Conservation (phyloP, 1,140 invertebrate genomes). For the Schlechtendalia chinensis region DNA sequence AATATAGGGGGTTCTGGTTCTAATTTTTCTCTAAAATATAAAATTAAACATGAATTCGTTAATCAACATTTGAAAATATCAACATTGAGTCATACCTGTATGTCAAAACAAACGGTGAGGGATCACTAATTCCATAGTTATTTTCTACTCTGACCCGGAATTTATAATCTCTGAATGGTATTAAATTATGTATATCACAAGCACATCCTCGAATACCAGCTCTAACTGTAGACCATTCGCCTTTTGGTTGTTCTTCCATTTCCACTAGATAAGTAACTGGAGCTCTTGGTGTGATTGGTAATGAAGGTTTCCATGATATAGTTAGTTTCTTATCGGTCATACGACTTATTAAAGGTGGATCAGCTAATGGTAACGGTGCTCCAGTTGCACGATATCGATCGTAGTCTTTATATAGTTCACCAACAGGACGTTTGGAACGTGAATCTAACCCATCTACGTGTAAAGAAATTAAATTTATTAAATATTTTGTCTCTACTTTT, state of each 20-base stretch:
- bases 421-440: slow-evolving; percentile 67
- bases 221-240: slow-evolving; percentile 82
- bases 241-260: slow-evolving; percentile 84
- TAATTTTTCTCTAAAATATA: slow-evolving; percentile 64
- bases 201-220: slow-evolving; percentile 76
- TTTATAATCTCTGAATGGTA: slow-evolving; percentile 85
- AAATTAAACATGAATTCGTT: background rate
- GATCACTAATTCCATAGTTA: slow-evolving; percentile 94
- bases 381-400: slow-evolving; percentile 80
- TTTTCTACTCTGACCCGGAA: slow-evolving; percentile 93
- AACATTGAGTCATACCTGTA: slow-evolving; percentile 54
- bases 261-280: slow-evolving; percentile 93
- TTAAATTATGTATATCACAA: slow-evolving; percentile 78
- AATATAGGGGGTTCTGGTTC: slow-evolving; percentile 77
- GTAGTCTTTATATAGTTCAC: slow-evolving; percentile 79
- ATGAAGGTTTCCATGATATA: slow-evolving; percentile 87
- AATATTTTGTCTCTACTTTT: slow-evolving; percentile 9
- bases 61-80: background rate
- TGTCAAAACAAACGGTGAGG: slow-evolving; percentile 81
- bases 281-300: slow-evolving; percentile 72
- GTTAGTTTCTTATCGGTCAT: slow-evolving; percentile 83
- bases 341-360: slow-evolving; percentile 82
- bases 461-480: slow-evolving; percentile 33
- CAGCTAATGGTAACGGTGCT: slow-evolving; percentile 76
- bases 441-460: slow-evolving; percentile 69